A percentile compares a stretch with the other conserved stretches of the same genome.
These are phyloP conservation scores for Tylochromis polylepis DNA, from an alignment of 2,113 vertebrate species.

Conservation along the genomic window DNA sequence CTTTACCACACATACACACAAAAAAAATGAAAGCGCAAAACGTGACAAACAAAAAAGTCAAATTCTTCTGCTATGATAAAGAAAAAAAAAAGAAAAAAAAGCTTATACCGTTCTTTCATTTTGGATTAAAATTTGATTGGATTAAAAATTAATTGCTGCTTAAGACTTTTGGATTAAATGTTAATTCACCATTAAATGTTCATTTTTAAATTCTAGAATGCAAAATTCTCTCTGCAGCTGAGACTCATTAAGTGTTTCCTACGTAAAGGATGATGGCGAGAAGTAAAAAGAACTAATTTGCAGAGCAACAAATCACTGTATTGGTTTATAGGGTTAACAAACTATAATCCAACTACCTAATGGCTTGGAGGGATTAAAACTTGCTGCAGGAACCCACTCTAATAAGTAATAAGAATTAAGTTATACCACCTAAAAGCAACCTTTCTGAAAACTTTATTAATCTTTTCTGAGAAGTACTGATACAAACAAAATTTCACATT, in stretches of 20 bases:
- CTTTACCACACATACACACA: background rate
- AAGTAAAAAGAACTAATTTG: accelerated
- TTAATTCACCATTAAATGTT: constrained; percentile 52
- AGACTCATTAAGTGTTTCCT: background rate
- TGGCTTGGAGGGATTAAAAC: background rate
- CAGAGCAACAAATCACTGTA: background rate
- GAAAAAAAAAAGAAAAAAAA: background rate
- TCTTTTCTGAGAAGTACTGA: background rate
- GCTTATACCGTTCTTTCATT: background rate
- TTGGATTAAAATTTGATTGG: constrained; percentile 45
- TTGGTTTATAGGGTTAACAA: background rate
- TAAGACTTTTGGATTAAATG: constrained; percentile 36
- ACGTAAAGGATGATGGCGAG: background rate
- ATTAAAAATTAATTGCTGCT: constrained; percentile 32
- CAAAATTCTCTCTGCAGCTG: background rate
- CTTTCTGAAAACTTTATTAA: background rate
- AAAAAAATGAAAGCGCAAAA: background rate
- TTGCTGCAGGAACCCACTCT: background rate
- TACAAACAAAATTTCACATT: background rate
- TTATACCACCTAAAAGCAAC: background rate
- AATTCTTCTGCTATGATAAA: background rate
- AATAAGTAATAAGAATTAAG: background rate
- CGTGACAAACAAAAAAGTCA: background rate
- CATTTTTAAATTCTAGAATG: constrained; percentile 13
- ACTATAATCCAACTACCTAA: background rate